Conservation (phyloP, 2,888 invertebrate species). For the Tetramorium bicarinatum region DNA sequence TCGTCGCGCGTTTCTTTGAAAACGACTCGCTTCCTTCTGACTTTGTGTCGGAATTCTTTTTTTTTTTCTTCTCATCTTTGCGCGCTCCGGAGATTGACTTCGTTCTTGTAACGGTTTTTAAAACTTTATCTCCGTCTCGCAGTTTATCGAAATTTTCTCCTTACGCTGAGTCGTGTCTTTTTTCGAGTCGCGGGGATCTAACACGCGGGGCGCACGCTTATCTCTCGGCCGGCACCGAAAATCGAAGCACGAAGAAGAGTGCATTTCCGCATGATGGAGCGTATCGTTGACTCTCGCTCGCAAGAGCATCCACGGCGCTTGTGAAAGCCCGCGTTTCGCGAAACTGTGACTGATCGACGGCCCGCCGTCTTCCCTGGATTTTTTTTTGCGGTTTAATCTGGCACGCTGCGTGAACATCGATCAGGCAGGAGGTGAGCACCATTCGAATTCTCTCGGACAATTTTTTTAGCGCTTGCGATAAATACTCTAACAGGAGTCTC, state of each 20-base stretch:
- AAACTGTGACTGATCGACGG: constrained; percentile 52
- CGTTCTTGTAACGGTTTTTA: not conserved
- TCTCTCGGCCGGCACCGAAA: constrained; percentile 18
- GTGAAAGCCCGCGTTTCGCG: constrained; percentile 40
- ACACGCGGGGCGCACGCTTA: not conserved
- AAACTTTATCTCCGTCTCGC: not conserved
- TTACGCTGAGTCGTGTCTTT: not conserved
- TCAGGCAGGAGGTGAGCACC: constrained; percentile 50
- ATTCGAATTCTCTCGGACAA: not conserved
- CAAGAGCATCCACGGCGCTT: constrained; percentile 37
- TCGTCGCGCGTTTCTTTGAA: not conserved
- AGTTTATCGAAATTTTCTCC: not conserved
- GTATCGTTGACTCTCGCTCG: constrained; percentile 39
- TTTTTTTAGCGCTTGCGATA: not conserved
- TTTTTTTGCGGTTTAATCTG: constrained; percentile 53
- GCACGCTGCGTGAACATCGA: constrained; percentile 45
- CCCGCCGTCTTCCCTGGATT: constrained; percentile 42
- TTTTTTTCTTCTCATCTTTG: not conserved
- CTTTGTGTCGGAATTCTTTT: no score
- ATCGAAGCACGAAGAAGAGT: constrained; percentile 14
- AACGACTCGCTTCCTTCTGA: no score
- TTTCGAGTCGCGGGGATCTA: not conserved
- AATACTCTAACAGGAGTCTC: not conserved
- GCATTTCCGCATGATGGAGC: constrained; percentile 29
- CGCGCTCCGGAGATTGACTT: not conserved